A percentile compares a stretch with the other conserved stretches of the same genome.
phyloP scores from a whole-genome alignment of 2,888 invertebrate genomes.

The Leucophenga maculata region DNA sequence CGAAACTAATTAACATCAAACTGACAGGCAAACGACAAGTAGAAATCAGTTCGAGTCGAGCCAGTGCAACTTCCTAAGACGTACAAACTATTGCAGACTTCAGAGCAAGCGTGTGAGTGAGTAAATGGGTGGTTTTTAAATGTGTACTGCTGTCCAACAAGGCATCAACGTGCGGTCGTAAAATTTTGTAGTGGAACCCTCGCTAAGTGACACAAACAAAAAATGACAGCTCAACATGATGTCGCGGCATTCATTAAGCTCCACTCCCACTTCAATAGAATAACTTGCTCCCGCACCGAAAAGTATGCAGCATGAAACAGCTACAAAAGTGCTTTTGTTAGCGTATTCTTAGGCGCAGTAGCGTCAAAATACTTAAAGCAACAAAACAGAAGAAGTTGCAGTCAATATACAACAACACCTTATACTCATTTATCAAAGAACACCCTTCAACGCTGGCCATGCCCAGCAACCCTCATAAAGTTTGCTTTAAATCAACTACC shows the following conservation, averaged over 20 bases:
- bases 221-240: slow-evolving; percentile 35
- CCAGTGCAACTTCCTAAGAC: not conserved
- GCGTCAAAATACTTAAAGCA: not conserved
- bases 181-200: not conserved
- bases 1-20: slow-evolving; percentile 26
- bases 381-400: too few relatives aligned
- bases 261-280: not conserved
- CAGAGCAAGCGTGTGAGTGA: slow-evolving; percentile 8
- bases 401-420: slow-evolving; percentile 24
- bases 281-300: not conserved
- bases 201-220: slow-evolving; percentile 31
- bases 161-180: not conserved
- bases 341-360: slow-evolving; percentile 10
- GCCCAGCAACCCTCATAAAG: not conserved
- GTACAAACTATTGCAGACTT: not conserved
- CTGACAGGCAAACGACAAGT: slow-evolving; percentile 16
- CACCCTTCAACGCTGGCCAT: not conserved
- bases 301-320: slow-evolving; percentile 9
- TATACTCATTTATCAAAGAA: slow-evolving; percentile 31
- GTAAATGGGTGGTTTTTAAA: not conserved
- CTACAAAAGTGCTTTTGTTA: not conserved
- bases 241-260: slow-evolving; percentile 19
- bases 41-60: not conserved
- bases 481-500: not conserved
- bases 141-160: not conserved